A percentile compares a stretch with the other conserved stretches of the same genome.
These are phyloP conservation scores for Meleagris gallopavo DNA, from an alignment of 2,113 vertebrate genomes.

Conservation along the genomic window DNA sequence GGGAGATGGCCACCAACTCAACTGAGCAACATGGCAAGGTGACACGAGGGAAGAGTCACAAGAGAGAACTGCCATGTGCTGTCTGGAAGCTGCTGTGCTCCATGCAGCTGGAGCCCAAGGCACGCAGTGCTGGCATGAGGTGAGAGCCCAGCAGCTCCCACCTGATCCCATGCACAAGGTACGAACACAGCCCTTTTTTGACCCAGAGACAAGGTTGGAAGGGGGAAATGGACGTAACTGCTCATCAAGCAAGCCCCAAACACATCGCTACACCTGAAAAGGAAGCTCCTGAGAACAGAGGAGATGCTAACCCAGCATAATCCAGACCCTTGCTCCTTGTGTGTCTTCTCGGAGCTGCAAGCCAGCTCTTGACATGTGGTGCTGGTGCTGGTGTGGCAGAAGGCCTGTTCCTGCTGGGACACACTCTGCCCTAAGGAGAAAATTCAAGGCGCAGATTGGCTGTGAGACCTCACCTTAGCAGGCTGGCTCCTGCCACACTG, in stretches of 20 bases:
- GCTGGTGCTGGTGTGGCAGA: not conserved
- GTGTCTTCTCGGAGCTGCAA: not conserved
- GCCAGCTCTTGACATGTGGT: not conserved
- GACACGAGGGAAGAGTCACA: fast-evolving
- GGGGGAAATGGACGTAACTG: not conserved
- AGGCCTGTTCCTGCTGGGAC: not conserved
- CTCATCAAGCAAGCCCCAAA: fast-evolving
- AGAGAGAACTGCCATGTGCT: not conserved
- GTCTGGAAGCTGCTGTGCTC: not conserved
- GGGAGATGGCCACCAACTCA: not conserved
- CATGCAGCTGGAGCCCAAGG: too few species aligned
- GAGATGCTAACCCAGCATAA: not conserved
- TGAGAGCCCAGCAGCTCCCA: not conserved
- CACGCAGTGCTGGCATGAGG: fast-evolving
- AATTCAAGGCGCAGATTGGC: not conserved
- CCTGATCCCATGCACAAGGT: fast-evolving
- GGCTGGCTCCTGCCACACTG: not conserved
- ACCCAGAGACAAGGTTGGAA: not conserved
- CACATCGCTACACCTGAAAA: fast-evolving
- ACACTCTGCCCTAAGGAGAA: not conserved
- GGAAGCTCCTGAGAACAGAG: not conserved
- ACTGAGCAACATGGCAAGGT: not conserved
- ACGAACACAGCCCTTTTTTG: not conserved
- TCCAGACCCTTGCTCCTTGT: not conserved
- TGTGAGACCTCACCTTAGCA: not conserved